Evolutionary conservation across 2,888 invertebrate species (phyloP).

Genomic region (Macroteleia sp.): DNA sequence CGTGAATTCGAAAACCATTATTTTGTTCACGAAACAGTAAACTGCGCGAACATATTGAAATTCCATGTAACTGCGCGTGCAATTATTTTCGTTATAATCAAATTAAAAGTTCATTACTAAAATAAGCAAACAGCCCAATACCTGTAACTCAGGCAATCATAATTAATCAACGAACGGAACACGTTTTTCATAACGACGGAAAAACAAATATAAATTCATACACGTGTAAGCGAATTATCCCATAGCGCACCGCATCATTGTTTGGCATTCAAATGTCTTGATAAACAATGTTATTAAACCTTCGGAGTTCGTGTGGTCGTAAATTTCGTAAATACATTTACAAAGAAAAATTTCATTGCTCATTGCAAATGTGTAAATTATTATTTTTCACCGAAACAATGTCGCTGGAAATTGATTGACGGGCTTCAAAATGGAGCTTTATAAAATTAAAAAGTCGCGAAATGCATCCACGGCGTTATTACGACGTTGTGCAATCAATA

Average conservation of each 20-base stretch:
- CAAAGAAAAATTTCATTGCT: constrained; percentile 6
- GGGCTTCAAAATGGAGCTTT: constrained; percentile 3
- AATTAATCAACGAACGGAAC: constrained; percentile 17
- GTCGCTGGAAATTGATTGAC: neutral
- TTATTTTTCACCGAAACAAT: constrained; percentile 1
- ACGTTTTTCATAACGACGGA: neutral
- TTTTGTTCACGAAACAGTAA: constrained; percentile 15
- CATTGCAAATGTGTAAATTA: neutral
- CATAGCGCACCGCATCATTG: neutral
- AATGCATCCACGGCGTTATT: constrained; percentile 6
- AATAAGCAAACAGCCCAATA: constrained; percentile 4
- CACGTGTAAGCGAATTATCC: neutral
- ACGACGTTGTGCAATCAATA: neutral
- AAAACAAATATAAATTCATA: constrained; percentile 8
- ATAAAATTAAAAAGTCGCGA: constrained; percentile 4
- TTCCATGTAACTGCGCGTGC: constrained; percentile 30
- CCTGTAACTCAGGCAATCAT: constrained; percentile 8
- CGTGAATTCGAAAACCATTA: constrained; percentile 18
- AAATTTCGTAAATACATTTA: neutral
- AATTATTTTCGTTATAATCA: constrained; percentile 41
- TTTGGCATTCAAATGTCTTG: constrained; percentile 13
- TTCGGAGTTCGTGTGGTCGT: constrained; percentile 7
- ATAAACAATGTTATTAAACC: constrained; percentile 15
- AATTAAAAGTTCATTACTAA: constrained; percentile 44
- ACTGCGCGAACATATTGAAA: constrained; percentile 31